Base-by-base conservation (phyloP, 2,888 invertebrate species). In the Stenodema calcarata region DNA sequence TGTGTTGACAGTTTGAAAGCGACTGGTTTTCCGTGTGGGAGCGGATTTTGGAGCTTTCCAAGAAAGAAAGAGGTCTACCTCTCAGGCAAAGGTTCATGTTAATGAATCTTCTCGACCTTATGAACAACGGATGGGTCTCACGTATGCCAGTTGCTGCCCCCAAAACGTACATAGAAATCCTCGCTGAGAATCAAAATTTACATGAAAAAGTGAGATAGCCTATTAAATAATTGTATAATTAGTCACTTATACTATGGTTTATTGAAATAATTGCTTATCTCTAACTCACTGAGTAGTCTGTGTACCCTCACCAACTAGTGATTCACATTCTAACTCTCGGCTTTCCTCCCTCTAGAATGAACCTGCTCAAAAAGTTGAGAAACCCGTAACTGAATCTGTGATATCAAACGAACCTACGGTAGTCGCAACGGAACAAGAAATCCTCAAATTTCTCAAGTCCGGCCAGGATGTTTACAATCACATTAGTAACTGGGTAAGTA, bases 51-150 rank as follows among this genome's bases (percentile, higher is more conserved):
- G 69, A 86, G 23, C 73, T 88, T 70, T 87, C 88, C 9, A 82
- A 86, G 41, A 86, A 78, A 73, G 87, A 88, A 73, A 35, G 76
- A 18, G 84, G 84, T 0, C 41, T 88, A 42, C 88, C 87, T 14
- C 44, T 79, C 9, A 44, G 88, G 12, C 82, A 78, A 50, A 84
- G 87, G 47, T 88, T 88, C 54, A 75, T 88, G 47, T 62, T 88
- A 42, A 88, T 88, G 88, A 85, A 88, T 41, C 41, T 88, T 35
- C 80, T 88, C 12, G 88, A 88, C 69, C 84, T 88, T 11, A 88
- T 86, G 87, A 88, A 88, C 27, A 75, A 80, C 30, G 83, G 87
- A 11, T 88, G 88, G 88, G 83, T 88, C 30, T 76, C 82, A 27
- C 80, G 82, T 4, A 30, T 50, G 0, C 86, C 81, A 14, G 44